Percentiles rank a stretch among this genome's conserved stretches.
Conservation (phyloP, 2,888 invertebrate species). For the Entomobrya proxima region DNA sequence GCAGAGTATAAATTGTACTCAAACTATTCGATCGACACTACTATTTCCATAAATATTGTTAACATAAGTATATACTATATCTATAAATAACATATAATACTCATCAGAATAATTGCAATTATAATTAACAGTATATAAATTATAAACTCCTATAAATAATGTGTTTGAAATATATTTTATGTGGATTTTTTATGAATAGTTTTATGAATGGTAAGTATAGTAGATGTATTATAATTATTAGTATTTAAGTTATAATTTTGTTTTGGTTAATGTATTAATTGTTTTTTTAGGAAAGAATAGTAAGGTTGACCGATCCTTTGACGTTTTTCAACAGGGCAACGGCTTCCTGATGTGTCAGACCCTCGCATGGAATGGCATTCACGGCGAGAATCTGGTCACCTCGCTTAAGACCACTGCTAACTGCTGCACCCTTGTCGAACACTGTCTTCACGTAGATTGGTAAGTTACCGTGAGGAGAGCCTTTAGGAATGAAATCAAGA, state of each 20-base stretch:
- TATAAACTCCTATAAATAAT: too few relatives aligned
- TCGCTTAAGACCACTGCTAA: slow-evolving; percentile 77
- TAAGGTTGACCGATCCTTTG: slow-evolving; percentile 79
- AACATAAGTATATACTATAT: too few relatives aligned
- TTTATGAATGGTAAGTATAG: too few relatives aligned
- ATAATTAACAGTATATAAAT: too few relatives aligned
- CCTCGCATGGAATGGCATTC: slow-evolving; percentile 77
- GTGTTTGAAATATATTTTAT: too few relatives aligned
- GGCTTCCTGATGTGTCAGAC: slow-evolving; percentile 78
- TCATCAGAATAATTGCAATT: too few relatives aligned
- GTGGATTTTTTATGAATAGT: too few relatives aligned
- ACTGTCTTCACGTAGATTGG: slow-evolving; percentile 80
- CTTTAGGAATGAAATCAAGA: slow-evolving; percentile 5
- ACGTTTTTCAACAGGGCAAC: slow-evolving; percentile 78
- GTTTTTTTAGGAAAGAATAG: slow-evolving; percentile 76
- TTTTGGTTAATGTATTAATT: neutral
- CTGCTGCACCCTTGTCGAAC: slow-evolving; percentile 77
- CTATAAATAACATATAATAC: too few relatives aligned
- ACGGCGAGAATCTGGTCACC: slow-evolving; percentile 78
- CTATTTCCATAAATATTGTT: too few relatives aligned
- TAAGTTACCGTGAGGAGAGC: slow-evolving; percentile 79
- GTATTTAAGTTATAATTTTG: neutral
- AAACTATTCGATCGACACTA: too few relatives aligned
- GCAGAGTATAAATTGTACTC: neutral
- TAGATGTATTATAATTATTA: neutral